Evolutionary conservation across 2,797 vertebrate species (phyloP), one percentile per base, ranked within the genome.

Genomic region (Gymnodraco acuticeps): DNA sequence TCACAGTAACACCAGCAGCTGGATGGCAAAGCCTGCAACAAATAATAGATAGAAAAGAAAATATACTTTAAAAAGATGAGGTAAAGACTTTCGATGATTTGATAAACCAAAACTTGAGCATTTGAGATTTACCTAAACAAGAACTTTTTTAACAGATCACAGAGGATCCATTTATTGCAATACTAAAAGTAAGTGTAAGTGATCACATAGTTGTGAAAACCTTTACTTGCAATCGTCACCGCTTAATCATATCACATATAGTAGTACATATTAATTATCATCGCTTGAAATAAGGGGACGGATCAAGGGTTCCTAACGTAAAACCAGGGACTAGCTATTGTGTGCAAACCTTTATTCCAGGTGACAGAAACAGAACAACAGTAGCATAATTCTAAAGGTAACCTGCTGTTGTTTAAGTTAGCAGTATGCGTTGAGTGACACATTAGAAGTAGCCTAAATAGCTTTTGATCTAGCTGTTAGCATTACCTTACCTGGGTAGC

Each of bases 1-100:
- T 47, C 58, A 66, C 61, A 68, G 23, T 47, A 38, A 55, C 31
- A 59, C 33, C 58, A 47, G 63, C 45, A 19, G 55, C 9, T 46
- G 27, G 53, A 62, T 17, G 13, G 61, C 51, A 61, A 50, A 20
- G 10, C 20, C 81, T 81, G 64, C 55, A 67, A 10, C 2, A 65
- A 54, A 51, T 27, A 64, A 17, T 38, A 38, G 33, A 33, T 9
- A 9, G 20, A 38, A 31, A 46, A 14, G 0, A 15, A 33, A 5
- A 42, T 1, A 0, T 19, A 0, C 2, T 23, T 76, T 56, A 41
- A 68, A 20, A 19, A 42, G 1, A 56, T 0, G 11, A 41, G 3
- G 1, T 20, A 10, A 33, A 46, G 5, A 51, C 5, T 10, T 55
- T 2, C 16, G 4, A 59, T 9, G 33, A 20, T 43, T 2, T 4